Conservation (phyloP, 2,888 invertebrate genomes). For the Microplitis manilae region DNA sequence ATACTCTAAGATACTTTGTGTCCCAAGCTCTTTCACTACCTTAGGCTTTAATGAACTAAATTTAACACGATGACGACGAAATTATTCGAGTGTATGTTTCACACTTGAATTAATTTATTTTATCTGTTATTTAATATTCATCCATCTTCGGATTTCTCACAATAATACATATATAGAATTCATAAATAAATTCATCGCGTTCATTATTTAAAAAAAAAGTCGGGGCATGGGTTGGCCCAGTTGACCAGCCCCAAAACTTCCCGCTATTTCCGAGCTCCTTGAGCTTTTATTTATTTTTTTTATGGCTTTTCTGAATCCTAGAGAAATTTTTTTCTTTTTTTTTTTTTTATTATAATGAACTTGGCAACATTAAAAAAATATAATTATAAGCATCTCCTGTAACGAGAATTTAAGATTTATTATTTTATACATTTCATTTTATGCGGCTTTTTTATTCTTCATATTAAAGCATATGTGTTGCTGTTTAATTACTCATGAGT, state of each 20-base stretch:
- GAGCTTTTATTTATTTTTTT: too few relatives aligned
- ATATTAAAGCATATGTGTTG: neutral
- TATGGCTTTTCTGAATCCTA: neutral
- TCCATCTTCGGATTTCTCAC: too few relatives aligned
- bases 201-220: too few relatives aligned
- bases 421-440: neutral
- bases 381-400: neutral
- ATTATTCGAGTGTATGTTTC: neutral
- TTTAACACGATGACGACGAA: neutral
- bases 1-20: constrained; percentile 39
- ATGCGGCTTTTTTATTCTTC: neutral
- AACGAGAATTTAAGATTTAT: neutral
- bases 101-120: neutral
- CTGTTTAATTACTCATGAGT: neutral
- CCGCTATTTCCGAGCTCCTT: too few relatives aligned
- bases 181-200: too few relatives aligned
- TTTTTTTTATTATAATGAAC: neutral
- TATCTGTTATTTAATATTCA: neutral
- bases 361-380: neutral
- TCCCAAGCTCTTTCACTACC: constrained; percentile 29
- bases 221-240: too few relatives aligned
- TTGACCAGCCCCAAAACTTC: too few relatives aligned
- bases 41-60: constrained; percentile 27
- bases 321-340: neutral
- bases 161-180: too few relatives aligned